phyloP scores from a whole-genome alignment of 2,113 vertebrate genomes.

The Sapajus apella region DNA sequence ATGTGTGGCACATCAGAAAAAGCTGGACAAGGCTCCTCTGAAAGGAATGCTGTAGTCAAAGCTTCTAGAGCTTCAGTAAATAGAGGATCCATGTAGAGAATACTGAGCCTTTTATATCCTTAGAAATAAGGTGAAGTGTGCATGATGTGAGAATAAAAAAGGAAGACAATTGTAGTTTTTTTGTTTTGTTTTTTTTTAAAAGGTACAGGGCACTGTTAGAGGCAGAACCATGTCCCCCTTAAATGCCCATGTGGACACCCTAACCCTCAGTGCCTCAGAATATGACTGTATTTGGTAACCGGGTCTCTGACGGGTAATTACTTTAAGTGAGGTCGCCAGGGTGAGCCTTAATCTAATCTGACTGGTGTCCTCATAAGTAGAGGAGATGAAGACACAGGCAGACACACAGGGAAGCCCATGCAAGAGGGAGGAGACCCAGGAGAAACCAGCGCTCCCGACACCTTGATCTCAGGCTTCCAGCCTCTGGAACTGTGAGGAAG shows the following conservation, averaged over 20 bases:
- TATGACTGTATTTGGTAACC: neutral
- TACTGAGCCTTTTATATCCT: neutral
- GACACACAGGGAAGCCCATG: rapidly evolving
- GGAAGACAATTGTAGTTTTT: neutral
- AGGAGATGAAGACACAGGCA: neutral
- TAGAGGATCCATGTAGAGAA: neutral
- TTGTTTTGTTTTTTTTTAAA: neutral
- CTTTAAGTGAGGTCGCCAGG: neutral
- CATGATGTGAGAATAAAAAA: neutral
- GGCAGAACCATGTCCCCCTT: neutral
- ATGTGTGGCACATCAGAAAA: neutral
- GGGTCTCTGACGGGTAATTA: neutral
- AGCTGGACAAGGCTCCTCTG: neutral
- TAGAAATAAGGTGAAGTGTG: neutral
- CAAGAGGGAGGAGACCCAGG: neutral
- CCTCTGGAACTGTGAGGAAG: neutral
- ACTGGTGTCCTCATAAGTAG: neutral
- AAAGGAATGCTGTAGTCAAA: neutral
- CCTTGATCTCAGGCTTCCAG: neutral
- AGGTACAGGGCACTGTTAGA: rapidly evolving
- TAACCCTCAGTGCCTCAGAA: neutral
- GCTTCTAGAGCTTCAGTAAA: neutral
- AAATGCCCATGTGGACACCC: neutral
- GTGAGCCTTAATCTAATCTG: neutral
- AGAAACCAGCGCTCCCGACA: neutral